These are phyloP conservation scores for Odiellus spinosus DNA, from an alignment of 2,888 invertebrate species.

Conservation along the genomic window DNA sequence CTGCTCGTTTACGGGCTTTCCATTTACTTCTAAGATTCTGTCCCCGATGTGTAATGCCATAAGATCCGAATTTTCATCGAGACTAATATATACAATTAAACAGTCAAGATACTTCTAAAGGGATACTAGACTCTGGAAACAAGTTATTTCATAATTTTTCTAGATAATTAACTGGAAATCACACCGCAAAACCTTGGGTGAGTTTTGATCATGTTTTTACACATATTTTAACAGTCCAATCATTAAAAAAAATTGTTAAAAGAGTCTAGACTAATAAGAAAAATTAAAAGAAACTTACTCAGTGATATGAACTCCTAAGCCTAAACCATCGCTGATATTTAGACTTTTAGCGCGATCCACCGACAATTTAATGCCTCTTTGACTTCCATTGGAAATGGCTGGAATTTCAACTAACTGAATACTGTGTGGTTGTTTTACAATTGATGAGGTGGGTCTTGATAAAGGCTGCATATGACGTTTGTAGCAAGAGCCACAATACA, in stretches of 20 bases:
- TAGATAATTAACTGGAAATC: no score
- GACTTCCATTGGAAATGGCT: constrained; percentile 32
- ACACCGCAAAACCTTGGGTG: no score
- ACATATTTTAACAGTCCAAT: no score
- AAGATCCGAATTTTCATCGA: constrained; percentile 62
- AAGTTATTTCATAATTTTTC: no score
- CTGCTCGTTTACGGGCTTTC: constrained; percentile 63
- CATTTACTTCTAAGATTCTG: constrained; percentile 80
- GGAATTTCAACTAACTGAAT: constrained; percentile 71
- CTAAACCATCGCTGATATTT: constrained; percentile 27
- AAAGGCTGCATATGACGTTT: constrained; percentile 49
- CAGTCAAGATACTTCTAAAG: no score
- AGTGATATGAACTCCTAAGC: constrained; percentile 50
- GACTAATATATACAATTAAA: no score
- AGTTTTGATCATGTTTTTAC: no score
- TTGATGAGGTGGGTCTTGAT: constrained; percentile 32
- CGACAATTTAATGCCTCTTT: constrained; percentile 45
- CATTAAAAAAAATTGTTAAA: no score
- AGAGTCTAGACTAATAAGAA: no score
- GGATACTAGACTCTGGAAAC: no score
- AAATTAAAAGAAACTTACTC: constrained; percentile 23
- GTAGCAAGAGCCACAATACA: constrained; percentile 72
- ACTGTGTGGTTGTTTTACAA: constrained; percentile 46
- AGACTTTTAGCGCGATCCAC: constrained; percentile 39
- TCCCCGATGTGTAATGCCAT: constrained; percentile 75